A percentile compares a stretch with the other conserved stretches of the same genome.
phyloP scores from a whole-genome alignment of 2,797 vertebrate species.

The Pseudomugil tenellus region DNA sequence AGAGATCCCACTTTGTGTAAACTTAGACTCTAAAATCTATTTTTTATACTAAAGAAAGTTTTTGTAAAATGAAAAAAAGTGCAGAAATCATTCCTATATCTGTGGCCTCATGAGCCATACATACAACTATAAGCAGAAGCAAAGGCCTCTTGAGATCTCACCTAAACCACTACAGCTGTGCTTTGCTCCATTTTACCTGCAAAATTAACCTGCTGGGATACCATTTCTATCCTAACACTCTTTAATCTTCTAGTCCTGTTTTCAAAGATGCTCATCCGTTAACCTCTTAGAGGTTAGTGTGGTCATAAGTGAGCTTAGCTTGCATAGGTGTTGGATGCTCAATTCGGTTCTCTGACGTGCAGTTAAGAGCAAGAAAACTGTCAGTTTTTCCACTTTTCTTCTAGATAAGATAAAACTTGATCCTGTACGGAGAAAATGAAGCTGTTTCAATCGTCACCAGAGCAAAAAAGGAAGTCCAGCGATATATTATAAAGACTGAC shows the following conservation, averaged over 20 bases:
- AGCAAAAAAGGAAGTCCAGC: neutral
- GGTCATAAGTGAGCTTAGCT: neutral
- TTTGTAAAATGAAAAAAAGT: neutral
- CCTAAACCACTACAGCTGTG: neutral
- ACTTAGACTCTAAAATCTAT: neutral
- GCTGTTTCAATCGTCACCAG: neutral
- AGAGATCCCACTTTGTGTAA: neutral
- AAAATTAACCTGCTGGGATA: conserved; percentile 1
- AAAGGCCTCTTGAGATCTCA: neutral
- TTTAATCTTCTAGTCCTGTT: neutral
- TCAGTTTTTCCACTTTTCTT: neutral
- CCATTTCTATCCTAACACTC: neutral
- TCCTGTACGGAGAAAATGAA: neutral
- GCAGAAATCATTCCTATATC: neutral
- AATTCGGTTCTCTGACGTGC: neutral
- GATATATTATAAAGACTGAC: neutral
- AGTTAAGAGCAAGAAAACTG: neutral
- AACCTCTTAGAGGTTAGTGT: neutral
- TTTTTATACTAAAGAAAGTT: neutral
- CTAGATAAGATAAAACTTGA: neutral
- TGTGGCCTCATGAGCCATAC: neutral
- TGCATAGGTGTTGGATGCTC: neutral
- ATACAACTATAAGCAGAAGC: conserved; percentile 2
- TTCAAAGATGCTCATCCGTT: neutral
- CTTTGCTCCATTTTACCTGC: neutral